These are phyloP conservation scores for Harpegnathos saltator DNA, from an alignment of 1,140 invertebrate genomes.

Conservation along the genomic window DNA sequence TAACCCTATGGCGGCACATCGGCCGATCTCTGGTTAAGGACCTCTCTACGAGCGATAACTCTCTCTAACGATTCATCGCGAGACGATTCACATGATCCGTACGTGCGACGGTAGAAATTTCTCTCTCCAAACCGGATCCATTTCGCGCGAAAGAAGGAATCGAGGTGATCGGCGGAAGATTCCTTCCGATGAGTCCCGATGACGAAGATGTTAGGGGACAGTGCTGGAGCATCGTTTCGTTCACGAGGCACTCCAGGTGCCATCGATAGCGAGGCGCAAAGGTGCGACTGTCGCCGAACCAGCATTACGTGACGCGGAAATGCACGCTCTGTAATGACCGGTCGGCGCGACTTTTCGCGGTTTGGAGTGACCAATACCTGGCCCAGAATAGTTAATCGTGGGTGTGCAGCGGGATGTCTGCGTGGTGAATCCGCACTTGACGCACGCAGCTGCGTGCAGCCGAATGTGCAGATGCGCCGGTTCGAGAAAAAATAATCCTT, in stretches of 20 bases:
- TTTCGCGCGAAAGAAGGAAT: no score
- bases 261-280: conserved; percentile 32
- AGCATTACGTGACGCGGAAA: conserved; percentile 13
- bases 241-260: background rate
- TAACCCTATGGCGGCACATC: no score
- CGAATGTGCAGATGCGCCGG: background rate
- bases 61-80: no score
- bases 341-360: conserved; percentile 57
- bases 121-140: no score
- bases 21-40: no score
- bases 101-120: no score
- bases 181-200: no score
- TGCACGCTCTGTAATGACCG: conserved; percentile 63
- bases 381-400: conserved; percentile 65
- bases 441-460: conserved; percentile 42
- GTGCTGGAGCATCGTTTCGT: no score
- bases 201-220: no score
- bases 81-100: no score
- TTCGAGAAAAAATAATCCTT: conserved; percentile 55
- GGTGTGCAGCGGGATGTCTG: conserved; percentile 49
- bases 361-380: conserved; percentile 48
- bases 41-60: no score
- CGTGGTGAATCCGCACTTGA: conserved; percentile 41
- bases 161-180: no score
- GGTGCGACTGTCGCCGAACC: conserved; percentile 32